phyloP scores from a whole-genome alignment of 1,140 invertebrate genomes.

The Ceratina calcarata region DNA sequence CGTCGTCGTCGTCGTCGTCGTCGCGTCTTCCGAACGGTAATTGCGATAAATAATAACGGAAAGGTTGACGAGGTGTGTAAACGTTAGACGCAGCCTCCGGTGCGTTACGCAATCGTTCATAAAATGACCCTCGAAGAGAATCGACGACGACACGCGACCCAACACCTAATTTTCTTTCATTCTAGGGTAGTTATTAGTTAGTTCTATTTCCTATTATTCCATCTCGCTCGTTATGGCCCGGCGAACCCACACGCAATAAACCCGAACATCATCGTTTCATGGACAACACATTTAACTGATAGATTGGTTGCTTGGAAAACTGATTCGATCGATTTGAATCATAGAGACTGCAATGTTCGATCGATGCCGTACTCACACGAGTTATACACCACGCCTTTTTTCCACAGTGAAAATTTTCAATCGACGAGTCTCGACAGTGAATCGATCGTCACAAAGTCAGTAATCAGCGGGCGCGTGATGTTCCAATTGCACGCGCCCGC shows the following conservation, averaged over 20 bases:
- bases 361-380: too few species aligned
- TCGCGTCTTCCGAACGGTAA: neutral
- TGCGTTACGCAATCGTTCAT: slow-evolving; percentile 29
- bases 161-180: slow-evolving; percentile 45
- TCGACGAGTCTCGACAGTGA: too few species aligned
- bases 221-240: slow-evolving; percentile 8
- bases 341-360: too few species aligned
- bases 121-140: slow-evolving; percentile 26
- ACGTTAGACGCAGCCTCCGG: neutral
- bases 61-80: neutral
- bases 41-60: neutral
- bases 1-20: too few species aligned
- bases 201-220: slow-evolving; percentile 42
- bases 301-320: neutral
- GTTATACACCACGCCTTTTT: too few species aligned
- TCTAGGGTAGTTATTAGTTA: slow-evolving; percentile 44
- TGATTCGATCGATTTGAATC: neutral
- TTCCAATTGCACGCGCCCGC: too few species aligned
- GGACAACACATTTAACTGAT: neutral
- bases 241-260: neutral
- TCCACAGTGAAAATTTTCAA: too few species aligned
- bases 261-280: slow-evolving; percentile 5
- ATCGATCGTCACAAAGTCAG: too few species aligned
- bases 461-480: too few species aligned
- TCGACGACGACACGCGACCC: slow-evolving; percentile 27